These are phyloP conservation scores for Pemphigus obesinymphae DNA, from an alignment of 1,140 invertebrate genomes.

Conservation along the genomic window DNA sequence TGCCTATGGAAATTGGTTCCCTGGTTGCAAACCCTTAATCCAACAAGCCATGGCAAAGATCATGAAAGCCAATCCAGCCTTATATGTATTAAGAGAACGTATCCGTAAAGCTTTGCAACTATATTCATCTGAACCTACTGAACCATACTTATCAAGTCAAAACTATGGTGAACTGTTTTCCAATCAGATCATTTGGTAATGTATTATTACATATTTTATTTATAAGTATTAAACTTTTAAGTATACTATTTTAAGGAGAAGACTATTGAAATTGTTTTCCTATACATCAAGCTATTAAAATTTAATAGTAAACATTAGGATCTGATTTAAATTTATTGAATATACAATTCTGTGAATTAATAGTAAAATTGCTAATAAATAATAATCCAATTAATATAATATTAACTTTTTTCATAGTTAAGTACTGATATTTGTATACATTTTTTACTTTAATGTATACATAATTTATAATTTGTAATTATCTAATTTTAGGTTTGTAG, in stretches of 20 bases:
- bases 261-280: no score
- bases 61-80: constrained; percentile 99
- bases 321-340: no score
- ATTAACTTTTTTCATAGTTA: no score
- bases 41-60: constrained; percentile 99
- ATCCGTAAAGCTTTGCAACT: constrained; percentile 97
- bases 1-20: constrained; percentile 99
- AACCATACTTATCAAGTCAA: constrained; percentile 97
- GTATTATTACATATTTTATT: constrained; percentile 16
- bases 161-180: constrained; percentile 99
- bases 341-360: no score
- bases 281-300: no score
- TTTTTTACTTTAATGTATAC: no score
- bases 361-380: no score
- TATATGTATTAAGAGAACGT: constrained; percentile 95
- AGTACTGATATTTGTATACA: no score
- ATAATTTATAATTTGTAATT: constrained; percentile 16
- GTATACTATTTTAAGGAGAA: no score
- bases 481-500: constrained; percentile 70
- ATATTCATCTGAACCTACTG: constrained; percentile 98
- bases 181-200: constrained; percentile 97
- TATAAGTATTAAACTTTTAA: neutral
- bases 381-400: no score
- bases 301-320: no score
- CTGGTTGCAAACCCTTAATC: constrained; percentile 95